Percentiles rank a stretch among this genome's conserved stretches.
Evolutionary conservation across 1,140 invertebrate genomes (phyloP).

Genomic region (Brachionus sp.): DNA sequence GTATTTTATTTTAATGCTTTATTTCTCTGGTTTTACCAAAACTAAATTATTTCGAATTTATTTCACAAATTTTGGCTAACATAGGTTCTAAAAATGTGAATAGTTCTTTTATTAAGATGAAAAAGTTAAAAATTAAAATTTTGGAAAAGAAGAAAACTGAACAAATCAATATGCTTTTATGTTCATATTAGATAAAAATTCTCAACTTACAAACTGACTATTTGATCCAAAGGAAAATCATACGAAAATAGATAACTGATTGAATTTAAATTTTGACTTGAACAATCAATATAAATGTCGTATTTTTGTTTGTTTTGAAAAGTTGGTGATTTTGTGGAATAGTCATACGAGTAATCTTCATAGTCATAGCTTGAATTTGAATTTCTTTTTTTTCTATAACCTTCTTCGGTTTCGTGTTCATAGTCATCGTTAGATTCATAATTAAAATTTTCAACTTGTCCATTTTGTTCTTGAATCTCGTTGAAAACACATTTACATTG

Average conservation of each 20-base stretch:
- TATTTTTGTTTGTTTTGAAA: background rate
- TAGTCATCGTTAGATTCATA: background rate
- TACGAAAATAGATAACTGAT: constrained; percentile 17
- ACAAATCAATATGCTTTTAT: no score
- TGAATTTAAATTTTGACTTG: constrained; percentile 38
- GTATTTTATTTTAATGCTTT: no score
- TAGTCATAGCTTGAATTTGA: background rate
- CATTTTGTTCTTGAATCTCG: background rate
- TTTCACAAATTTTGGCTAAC: no score
- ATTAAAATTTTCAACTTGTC: background rate
- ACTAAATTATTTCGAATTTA: no score
- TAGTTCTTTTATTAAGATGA: no score
- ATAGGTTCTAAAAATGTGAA: no score
- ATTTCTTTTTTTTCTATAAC: background rate
- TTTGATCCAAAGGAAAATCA: constrained; percentile 37
- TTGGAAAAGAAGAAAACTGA: no score
- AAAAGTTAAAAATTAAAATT: no score
- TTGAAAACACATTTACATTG: constrained; percentile 18
- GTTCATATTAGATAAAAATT: background rate
- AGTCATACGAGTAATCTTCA: background rate
- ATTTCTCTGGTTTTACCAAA: no score
- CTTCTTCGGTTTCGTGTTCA: background rate
- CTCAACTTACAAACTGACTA: constrained; percentile 26
- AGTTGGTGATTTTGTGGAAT: background rate
- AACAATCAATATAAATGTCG: constrained; percentile 24